phyloP scores from a whole-genome alignment of 2,797 vertebrate species.

The Enteromius treurensis region DNA sequence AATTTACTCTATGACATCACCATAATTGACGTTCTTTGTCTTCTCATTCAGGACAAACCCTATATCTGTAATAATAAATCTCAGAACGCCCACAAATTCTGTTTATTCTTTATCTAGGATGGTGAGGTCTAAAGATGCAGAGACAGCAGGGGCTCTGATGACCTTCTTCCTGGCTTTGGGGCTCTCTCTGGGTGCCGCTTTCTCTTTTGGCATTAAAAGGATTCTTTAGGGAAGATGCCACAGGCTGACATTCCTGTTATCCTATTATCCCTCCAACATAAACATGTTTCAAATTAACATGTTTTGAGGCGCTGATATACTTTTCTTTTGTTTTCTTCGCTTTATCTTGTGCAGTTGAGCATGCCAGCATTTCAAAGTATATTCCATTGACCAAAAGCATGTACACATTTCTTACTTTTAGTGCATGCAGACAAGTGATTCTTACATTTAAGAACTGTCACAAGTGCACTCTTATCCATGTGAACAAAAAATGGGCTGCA shows the following conservation, averaged over 20 bases:
- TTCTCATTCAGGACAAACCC: not conserved
- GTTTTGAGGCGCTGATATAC: not conserved
- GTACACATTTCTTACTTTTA: no score
- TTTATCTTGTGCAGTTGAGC: not conserved
- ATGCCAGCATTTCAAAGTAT: no score
- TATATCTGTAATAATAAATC: not conserved
- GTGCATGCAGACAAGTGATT: no score
- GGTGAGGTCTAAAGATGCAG: slow-evolving; percentile 82
- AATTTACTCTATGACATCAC: not conserved
- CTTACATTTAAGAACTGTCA: not conserved
- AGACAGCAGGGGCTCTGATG: slow-evolving; percentile 88
- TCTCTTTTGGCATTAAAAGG: slow-evolving; percentile 80
- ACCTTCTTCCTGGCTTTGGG: slow-evolving; percentile 90
- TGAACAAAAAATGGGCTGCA: not conserved
- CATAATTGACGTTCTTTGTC: not conserved
- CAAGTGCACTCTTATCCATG: not conserved
- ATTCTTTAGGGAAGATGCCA: not conserved
- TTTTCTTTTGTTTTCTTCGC: not conserved
- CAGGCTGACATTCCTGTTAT: not conserved
- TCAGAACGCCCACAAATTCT: not conserved
- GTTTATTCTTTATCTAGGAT: slow-evolving; percentile 70
- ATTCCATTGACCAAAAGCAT: not conserved
- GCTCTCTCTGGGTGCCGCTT: slow-evolving; percentile 81
- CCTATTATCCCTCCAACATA: not conserved
- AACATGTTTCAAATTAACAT: not conserved